Evolutionary conservation across 2,797 vertebrate genomes (phyloP).

Genomic region (Xenops minutus): DNA sequence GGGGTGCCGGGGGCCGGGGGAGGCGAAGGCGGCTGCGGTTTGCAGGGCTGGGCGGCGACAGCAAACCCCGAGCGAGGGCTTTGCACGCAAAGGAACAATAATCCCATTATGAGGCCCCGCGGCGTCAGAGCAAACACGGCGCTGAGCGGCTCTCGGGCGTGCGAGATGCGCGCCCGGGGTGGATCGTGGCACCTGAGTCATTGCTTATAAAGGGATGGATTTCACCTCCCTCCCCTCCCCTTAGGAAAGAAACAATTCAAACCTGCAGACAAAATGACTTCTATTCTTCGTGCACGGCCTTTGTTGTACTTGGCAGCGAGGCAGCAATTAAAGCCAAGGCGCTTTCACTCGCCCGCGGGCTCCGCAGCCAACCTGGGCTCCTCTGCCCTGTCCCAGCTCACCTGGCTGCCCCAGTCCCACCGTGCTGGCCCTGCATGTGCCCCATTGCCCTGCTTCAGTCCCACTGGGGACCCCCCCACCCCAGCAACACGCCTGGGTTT

Average conservation of each 20-base stretch:
- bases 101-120: slow-evolving; percentile 84
- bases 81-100: slow-evolving; percentile 91
- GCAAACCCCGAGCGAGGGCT: slow-evolving; percentile 76
- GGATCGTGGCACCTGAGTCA: slow-evolving; percentile 70
- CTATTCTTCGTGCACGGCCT: neutral
- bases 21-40: slow-evolving; percentile 83
- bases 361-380: neutral
- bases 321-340: neutral
- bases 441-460: fast-evolving
- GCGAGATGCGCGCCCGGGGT: slow-evolving; percentile 17
- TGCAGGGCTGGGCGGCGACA: slow-evolving; percentile 82
- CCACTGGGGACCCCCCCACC: fast-evolving
- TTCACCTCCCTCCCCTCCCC: slow-evolving; percentile 14
- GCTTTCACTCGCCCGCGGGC: neutral
- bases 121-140: neutral
- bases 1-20: slow-evolving; percentile 78
- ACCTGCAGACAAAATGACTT: neutral
- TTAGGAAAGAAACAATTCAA: neutral
- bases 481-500: no score
- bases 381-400: neutral
- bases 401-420: neutral
- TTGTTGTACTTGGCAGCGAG: slow-evolving; percentile 49
- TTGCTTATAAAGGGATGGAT: slow-evolving; percentile 23
- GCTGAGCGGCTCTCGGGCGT: neutral
- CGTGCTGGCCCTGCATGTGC: fast-evolving